Evolutionary conservation across 2,888 invertebrate species (phyloP), one percentile per base, ranked within the genome.

Genomic region (Thyatira batis): DNA sequence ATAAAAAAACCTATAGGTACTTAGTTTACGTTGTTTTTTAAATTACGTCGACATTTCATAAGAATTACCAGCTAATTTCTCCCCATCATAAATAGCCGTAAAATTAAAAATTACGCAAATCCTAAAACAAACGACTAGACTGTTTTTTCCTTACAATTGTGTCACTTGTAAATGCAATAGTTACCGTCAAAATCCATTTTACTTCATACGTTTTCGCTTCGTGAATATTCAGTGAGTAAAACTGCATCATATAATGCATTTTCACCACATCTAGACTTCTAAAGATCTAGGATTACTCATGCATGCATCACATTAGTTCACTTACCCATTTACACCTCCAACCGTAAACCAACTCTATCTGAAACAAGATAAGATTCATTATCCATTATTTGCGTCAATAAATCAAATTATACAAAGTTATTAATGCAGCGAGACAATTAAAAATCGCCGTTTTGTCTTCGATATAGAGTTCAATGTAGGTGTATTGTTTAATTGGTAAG

Each of bases 281-380:
- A 8, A 39, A 46, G 23, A 25, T 46, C 23, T 8, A 13, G 13
- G 45, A 46, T 23, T 45, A 45, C n/a, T 25, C 45, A 45, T 46
- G 45, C 45, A 46, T 46, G 25, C 39, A 17, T 39, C n/a, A 46
- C 45, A 46, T 46, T 46, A 46, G 45, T 21, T 25, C 20, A 46
- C 23, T 46, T 46, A 46, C 45, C 45, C n/a, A 46, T 23, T 25
- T 46, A 13, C 25, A 13, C 23, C 21, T n/a, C 10, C 45, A 23
- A 23, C 13, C 11, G 13, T 2, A 23, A 46, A 11, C 13, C 45
- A 46, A 11, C 45, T 25, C 25, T 46, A 46, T 1, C 6, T 46
- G 8, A 8, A 46, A 46, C 45, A 25, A 25, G 9, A 25, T 46
- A 46, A 25, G 45, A 10, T 13, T 25, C 10, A 23, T 46, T 23